Conservation (phyloP, 2,888 invertebrate species). For the Salticus scenicus region DNA sequence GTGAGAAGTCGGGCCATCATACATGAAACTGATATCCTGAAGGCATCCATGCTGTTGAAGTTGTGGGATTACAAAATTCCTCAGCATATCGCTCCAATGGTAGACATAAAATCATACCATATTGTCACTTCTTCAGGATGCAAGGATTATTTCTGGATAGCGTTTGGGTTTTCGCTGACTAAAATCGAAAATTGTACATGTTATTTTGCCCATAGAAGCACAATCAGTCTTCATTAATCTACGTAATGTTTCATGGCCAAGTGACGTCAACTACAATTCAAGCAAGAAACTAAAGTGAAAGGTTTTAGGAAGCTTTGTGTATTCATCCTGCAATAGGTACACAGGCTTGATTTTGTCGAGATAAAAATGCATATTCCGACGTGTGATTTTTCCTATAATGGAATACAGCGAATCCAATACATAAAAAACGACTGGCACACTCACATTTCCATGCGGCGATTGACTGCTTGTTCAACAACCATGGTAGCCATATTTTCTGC, state of each 20-base stretch:
- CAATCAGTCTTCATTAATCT: neutral
- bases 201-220: neutral
- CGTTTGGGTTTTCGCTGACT: conserved; percentile 12
- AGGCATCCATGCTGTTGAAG: neutral
- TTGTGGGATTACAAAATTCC: neutral
- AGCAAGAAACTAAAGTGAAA: neutral
- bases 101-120: conserved; percentile 8
- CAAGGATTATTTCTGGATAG: neutral
- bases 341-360: conserved; percentile 22
- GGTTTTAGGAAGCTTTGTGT: neutral
- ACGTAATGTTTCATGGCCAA: conserved; percentile 18
- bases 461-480: neutral
- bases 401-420: neutral
- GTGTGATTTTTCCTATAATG: neutral
- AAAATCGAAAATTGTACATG: conserved; percentile 10
- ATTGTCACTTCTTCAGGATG: conserved; percentile 5
- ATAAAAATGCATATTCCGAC: neutral
- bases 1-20: too few species aligned
- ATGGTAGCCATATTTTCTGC: neutral
- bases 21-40: too few species aligned
- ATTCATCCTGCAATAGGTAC: neutral
- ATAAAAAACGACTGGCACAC: conserved; percentile 5
- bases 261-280: conserved; percentile 6
- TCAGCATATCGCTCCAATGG: conserved; percentile 6
- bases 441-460: neutral